Evolutionary conservation across 2,888 invertebrate species (phyloP).

Genomic region (Craniophora ligustri): DNA sequence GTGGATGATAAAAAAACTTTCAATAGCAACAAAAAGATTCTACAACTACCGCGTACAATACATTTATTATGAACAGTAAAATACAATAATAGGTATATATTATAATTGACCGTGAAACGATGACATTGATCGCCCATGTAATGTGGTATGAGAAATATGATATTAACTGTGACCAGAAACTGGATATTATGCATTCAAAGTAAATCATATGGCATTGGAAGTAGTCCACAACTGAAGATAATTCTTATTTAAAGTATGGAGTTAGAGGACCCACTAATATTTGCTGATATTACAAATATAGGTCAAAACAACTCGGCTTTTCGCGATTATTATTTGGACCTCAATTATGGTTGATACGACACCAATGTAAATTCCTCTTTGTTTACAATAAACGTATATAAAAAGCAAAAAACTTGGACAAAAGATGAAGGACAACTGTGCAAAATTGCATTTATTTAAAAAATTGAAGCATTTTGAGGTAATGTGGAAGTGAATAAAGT

Average conservation of each 20-base stretch:
- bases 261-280: too few relatives aligned
- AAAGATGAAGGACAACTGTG: not conserved
- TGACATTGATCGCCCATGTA: slow-evolving; percentile 70
- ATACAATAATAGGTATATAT: slow-evolving; percentile 23
- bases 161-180: slow-evolving; percentile 24
- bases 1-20: slow-evolving; percentile 28
- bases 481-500: slow-evolving; percentile 8
- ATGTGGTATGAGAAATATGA: slow-evolving; percentile 46
- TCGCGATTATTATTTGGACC: too few relatives aligned
- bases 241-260: slow-evolving; percentile 4
- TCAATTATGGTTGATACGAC: too few relatives aligned
- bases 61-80: too few relatives aligned
- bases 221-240: not conserved
- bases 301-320: too few relatives aligned
- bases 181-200: slow-evolving; percentile 6
- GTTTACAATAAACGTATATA: not conserved
- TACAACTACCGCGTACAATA: slow-evolving; percentile 11
- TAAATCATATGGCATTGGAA: slow-evolving; percentile 13
- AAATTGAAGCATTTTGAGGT: slow-evolving; percentile 6
- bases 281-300: not conserved
- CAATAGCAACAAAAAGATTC: slow-evolving; percentile 28
- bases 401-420: not conserved
- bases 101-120: slow-evolving; percentile 65
- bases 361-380: too few relatives aligned
- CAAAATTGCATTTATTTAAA: slow-evolving; percentile 6